These are phyloP conservation scores for Tauraco erythrolophus DNA, from an alignment of 2,113 vertebrate species.

Conservation along the genomic window DNA sequence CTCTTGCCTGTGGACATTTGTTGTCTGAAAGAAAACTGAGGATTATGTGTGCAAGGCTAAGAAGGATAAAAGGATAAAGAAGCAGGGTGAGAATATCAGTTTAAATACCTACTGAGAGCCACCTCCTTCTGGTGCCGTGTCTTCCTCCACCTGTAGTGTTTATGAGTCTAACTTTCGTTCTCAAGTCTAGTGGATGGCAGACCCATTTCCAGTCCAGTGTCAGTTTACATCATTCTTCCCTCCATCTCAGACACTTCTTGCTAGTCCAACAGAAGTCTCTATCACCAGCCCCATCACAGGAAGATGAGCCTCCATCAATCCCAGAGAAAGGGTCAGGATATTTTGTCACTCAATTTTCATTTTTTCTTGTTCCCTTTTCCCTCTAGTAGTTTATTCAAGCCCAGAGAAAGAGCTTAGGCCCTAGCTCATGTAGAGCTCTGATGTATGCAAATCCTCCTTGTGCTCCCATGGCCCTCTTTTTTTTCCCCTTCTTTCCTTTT, in stretches of 20 bases:
- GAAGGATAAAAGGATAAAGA: neutral
- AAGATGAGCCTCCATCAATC: neutral
- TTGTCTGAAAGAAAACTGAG: neutral
- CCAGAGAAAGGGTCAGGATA: neutral
- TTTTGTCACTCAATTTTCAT: slow-evolving; percentile 20
- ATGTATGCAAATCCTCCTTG: slow-evolving; percentile 77
- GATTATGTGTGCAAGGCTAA: neutral
- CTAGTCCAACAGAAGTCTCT: neutral
- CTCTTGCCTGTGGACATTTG: neutral
- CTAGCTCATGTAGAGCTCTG: slow-evolving; percentile 58
- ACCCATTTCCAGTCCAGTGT: neutral
- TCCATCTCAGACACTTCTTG: neutral
- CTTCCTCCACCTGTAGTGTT: neutral
- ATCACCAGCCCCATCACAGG: neutral
- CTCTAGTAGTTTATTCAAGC: slow-evolving; percentile 54
- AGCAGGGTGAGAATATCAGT: neutral
- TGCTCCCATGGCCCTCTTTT: slow-evolving; percentile 65
- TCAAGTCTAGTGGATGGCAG: neutral
- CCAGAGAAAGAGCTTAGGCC: slow-evolving; percentile 58
- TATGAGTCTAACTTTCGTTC: neutral
- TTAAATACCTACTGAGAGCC: neutral
- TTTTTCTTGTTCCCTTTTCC: slow-evolving; percentile 50
- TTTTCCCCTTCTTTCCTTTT: slow-evolving; percentile 44
- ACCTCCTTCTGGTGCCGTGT: rapidly evolving
- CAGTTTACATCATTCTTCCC: neutral